phyloP scores from a whole-genome alignment of 2,797 vertebrate species.

The Lepilemur septentrionalis region DNA sequence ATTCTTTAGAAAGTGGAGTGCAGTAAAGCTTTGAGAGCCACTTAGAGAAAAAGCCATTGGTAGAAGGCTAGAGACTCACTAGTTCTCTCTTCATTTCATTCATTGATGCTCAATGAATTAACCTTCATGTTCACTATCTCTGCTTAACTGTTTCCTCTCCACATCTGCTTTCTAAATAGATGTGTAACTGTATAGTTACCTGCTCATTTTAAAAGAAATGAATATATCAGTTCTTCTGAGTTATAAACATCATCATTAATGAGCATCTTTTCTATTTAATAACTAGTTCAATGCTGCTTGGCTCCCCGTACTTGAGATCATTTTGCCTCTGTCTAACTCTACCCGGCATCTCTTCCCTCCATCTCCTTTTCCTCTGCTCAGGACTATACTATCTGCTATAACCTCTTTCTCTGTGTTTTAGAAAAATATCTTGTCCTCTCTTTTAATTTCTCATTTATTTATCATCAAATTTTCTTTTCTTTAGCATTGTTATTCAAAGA shows the following conservation, averaged over 20 bases:
- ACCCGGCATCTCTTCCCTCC: not conserved
- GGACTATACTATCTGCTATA: not conserved
- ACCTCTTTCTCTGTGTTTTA: not conserved
- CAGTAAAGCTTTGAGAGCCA: not conserved
- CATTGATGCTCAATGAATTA: not conserved
- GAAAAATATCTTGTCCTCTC: not conserved
- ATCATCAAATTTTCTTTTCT: not conserved
- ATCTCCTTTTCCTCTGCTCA: not conserved
- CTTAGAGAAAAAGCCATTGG: not conserved
- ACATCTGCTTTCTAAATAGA: not conserved
- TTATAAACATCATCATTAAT: not conserved
- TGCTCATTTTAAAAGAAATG: not conserved
- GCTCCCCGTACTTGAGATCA: not conserved
- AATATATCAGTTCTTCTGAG: not conserved
- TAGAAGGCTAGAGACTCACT: not conserved
- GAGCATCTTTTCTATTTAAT: not conserved
- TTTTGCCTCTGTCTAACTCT: not conserved
- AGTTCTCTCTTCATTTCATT: not conserved
- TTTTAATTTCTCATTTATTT: not conserved
- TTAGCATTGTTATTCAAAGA: not conserved
- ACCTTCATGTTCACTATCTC: not conserved
- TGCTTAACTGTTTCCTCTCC: not conserved
- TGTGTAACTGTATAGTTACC: not conserved
- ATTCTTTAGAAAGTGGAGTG: not conserved
- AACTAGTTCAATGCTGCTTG: not conserved